Evolutionary conservation across 2,888 invertebrate genomes (phyloP), one percentile per base, ranked within the genome.

Genomic region (Coremacera marginata): DNA sequence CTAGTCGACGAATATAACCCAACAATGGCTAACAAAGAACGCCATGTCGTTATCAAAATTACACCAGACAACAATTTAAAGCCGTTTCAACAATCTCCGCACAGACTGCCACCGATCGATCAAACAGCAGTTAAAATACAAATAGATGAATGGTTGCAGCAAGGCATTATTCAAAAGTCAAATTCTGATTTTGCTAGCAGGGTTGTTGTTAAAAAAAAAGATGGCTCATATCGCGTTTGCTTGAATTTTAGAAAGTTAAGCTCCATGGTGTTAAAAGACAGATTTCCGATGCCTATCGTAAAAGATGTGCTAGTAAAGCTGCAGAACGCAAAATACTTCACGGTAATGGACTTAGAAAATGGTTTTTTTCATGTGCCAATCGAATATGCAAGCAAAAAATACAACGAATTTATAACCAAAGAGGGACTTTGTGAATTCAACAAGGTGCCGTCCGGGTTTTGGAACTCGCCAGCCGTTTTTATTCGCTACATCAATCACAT

Each of bases 381-480:
- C 11, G 72, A 75, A 49, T 72, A 75, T 11, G 22, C 5, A 9
- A 77, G 79, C 37, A 77, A 74, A 31, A 72, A 75, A 22, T 79
- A 76, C 51, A 74, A 65, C 14, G 67, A 75, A 4, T 77, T 75
- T 65, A 70, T 67, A n/a, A 70, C 70, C 8, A 73, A 76, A 27
- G 16, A 19, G 11, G 72, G 72, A 22, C 55, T 77, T 34, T 81
- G 57, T 31, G 76, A 80, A 51, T 78, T 80, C 51, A 78, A 75
- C 19, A 51, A 49, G 16, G 77, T 77, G 52, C 52, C 52, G 5
- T 52, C 16, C n/a, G n/a, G 52, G n/a, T 37, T 52, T 37, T 37
- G 37, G 5, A 37, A 37, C 37, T 37, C 37, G 37, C 37, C 37
- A 37, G 37, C 37, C 7, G 52, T 19, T 3, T 52, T 52, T 7